A percentile compares a stretch with the other conserved stretches of the same genome.
Conservation (phyloP, 2,113 vertebrate genomes). For the Epinephelus cyanopodus region DNA sequence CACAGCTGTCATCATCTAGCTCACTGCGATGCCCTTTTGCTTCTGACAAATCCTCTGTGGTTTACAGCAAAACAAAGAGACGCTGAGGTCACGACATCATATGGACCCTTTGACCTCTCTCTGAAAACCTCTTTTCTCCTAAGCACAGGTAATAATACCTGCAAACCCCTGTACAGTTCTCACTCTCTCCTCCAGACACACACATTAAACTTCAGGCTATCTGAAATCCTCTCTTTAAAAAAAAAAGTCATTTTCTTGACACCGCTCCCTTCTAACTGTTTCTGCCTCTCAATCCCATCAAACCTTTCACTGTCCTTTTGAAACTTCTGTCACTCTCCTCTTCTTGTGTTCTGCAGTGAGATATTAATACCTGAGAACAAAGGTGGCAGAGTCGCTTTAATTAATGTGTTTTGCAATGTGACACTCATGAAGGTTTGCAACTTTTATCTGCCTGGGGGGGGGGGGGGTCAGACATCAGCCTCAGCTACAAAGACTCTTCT, state of each 20-base stretch:
- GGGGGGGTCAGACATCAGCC: not conserved
- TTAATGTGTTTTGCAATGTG: not conserved
- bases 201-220: not conserved
- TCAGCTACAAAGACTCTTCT: not conserved
- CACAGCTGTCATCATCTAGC: not conserved
- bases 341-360: constrained; percentile 7
- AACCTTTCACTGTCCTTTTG: not conserved
- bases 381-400: not conserved
- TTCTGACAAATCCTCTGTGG: constrained; percentile 22
- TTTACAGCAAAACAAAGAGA: constrained; percentile 10
- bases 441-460: constrained; percentile 1
- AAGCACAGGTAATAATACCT: constrained; percentile 19
- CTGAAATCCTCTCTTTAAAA: constrained; percentile 24
- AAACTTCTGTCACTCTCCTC: not conserved
- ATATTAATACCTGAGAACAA: constrained; percentile 8
- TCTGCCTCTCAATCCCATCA: not conserved
- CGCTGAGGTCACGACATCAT: not conserved
- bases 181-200: constrained; percentile 18
- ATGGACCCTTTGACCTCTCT: constrained; percentile 19
- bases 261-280: not conserved
- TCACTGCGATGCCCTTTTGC: not conserved
- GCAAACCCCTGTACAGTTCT: not conserved
- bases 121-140: constrained; percentile 21
- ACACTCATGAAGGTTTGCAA: not conserved
- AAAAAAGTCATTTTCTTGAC: not conserved